Conservation (phyloP, 2,797 vertebrate genomes). For the Threskiornis aethiopicus region DNA sequence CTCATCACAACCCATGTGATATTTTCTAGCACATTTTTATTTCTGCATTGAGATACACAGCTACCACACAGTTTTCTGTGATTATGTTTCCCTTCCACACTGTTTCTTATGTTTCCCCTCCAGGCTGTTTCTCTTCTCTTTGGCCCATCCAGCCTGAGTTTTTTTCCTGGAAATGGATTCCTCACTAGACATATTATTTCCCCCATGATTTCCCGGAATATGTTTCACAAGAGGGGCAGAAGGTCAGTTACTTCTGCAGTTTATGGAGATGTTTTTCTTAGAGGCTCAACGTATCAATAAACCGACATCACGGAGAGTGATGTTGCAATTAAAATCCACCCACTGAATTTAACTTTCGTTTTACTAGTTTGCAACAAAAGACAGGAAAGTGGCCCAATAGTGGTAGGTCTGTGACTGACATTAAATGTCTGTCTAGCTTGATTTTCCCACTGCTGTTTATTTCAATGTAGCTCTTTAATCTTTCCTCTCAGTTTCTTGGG, state of each 20-base stretch:
- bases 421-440: neutral
- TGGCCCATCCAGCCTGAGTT: neutral
- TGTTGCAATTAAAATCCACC: constrained; percentile 4
- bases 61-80: neutral
- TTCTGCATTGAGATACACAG: neutral
- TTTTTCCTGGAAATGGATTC: neutral
- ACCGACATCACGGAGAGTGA: neutral
- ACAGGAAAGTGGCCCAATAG: constrained; percentile 28
- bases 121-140: neutral
- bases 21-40: neutral
- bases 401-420: neutral
- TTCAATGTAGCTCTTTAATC: neutral
- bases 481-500: neutral
- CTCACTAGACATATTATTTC: neutral
- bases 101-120: neutral
- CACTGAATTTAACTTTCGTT: neutral
- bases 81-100: neutral
- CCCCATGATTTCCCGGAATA: neutral
- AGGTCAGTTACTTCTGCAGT: neutral
- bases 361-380: neutral
- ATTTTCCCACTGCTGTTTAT: neutral
- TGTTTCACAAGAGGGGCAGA: neutral
- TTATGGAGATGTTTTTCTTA: neutral
- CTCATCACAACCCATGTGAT: neutral
- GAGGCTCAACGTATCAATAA: neutral